Evolutionary conservation across 2,797 vertebrate species (phyloP).

Genomic region (Aplochiton taeniatus): DNA sequence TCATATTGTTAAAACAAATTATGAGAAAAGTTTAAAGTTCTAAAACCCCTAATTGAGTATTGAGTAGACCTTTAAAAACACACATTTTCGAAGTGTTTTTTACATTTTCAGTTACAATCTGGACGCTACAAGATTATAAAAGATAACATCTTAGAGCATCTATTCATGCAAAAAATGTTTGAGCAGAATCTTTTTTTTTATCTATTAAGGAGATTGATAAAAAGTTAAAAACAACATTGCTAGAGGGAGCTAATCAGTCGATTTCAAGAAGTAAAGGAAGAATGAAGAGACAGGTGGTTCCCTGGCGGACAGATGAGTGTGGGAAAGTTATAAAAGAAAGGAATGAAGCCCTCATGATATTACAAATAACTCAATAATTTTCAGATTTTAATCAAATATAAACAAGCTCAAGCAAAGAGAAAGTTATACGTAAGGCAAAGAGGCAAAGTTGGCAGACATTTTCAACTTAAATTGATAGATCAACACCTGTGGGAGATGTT

Average conservation of each 20-base stretch:
- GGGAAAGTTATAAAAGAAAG: conserved; percentile 5
- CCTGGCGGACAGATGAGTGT: conserved; percentile 16
- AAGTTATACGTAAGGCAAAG: background rate
- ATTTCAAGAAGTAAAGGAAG: background rate
- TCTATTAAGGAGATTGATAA: conserved; percentile 9
- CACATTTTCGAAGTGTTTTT: too few relatives aligned
- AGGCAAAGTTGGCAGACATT: background rate
- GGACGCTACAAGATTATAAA: too few relatives aligned
- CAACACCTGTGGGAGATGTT: background rate
- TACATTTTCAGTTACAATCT: too few relatives aligned
- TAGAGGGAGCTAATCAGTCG: background rate
- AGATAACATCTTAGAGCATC: too few relatives aligned
- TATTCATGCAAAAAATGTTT: too few relatives aligned
- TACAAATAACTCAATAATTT: conserved; percentile 2
- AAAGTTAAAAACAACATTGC: background rate
- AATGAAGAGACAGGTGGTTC: conserved; percentile 2
- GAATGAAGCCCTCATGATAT: conserved; percentile 5
- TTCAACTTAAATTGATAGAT: background rate
- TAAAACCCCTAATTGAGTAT: too few relatives aligned
- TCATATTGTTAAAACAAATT: too few relatives aligned
- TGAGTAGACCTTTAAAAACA: too few relatives aligned
- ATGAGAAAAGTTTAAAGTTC: too few relatives aligned
- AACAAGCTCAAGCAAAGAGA: background rate
- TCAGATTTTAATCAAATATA: conserved; percentile 8
- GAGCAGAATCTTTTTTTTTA: too few relatives aligned